Evolutionary conservation across 1,140 invertebrate genomes (phyloP).

Genomic region (Sycobia sp.): DNA sequence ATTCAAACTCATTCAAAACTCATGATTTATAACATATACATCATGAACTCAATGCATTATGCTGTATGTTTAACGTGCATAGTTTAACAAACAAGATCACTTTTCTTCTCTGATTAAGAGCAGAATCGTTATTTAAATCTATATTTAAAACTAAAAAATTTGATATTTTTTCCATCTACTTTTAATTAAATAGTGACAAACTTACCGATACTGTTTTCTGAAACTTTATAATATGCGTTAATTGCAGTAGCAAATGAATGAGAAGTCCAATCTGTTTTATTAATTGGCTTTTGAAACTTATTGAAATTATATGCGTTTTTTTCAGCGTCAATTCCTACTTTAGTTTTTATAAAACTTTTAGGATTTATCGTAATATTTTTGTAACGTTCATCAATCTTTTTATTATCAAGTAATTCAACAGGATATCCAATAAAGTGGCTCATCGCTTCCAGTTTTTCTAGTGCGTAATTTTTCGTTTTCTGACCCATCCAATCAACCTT

Average conservation of each 20-base stretch:
- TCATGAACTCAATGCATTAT: too few relatives aligned
- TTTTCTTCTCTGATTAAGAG: too few relatives aligned
- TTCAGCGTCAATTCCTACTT: conserved; percentile 76
- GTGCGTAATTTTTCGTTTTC: conserved; percentile 71
- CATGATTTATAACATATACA: too few relatives aligned
- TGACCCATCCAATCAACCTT: conserved; percentile 89
- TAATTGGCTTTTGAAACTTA: conserved; percentile 76
- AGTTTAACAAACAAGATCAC: too few relatives aligned
- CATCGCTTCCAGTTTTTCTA: conserved; percentile 77
- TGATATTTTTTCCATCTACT: too few relatives aligned
- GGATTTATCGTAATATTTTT: conserved; percentile 72
- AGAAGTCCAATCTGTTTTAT: conserved; percentile 82
- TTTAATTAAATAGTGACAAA: too few relatives aligned
- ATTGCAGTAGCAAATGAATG: conserved; percentile 79
- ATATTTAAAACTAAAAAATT: too few relatives aligned
- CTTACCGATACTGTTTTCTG: conserved; percentile 85
- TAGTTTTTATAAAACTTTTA: conserved; percentile 73
- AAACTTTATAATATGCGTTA: conserved; percentile 82
- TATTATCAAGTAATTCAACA: conserved; percentile 77
- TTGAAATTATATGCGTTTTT: conserved; percentile 77
- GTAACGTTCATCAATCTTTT: conserved; percentile 79
- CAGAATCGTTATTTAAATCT: too few relatives aligned
- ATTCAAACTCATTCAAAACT: too few relatives aligned
- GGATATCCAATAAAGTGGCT: conserved; percentile 81
- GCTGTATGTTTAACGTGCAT: too few relatives aligned